Conservation (phyloP, 2,113 vertebrate species). For the Elephas maximus region DNA sequence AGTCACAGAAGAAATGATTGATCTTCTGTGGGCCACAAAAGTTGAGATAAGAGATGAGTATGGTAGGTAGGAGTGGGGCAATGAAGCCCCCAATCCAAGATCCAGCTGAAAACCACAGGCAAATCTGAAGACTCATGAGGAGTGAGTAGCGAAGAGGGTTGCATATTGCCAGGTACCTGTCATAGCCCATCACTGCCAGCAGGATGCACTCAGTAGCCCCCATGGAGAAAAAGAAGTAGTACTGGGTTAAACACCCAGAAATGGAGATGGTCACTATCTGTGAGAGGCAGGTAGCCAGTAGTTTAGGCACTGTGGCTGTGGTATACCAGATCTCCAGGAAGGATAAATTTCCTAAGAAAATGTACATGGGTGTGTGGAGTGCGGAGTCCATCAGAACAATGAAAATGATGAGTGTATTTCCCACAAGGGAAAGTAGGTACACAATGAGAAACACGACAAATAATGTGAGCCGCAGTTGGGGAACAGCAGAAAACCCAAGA, state of each 20-base stretch:
- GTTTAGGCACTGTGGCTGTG: constrained; percentile 43
- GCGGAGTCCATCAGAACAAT: too few relatives aligned
- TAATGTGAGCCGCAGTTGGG: too few relatives aligned
- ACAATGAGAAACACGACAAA: too few relatives aligned
- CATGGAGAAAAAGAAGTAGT: constrained; percentile 75
- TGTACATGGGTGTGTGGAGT: too few relatives aligned
- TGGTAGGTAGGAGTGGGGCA: too few relatives aligned
- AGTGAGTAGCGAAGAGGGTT: constrained; percentile 37
- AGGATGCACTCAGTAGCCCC: constrained; percentile 72
- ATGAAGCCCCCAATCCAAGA: constrained; percentile 59
- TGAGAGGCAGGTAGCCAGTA: constrained; percentile 64
- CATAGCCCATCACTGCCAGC: constrained; percentile 68
- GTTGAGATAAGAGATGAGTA: too few relatives aligned
- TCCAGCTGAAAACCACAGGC: background rate
- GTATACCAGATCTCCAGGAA: constrained; percentile 74
- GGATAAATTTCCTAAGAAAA: constrained; percentile 55
- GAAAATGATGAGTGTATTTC: too few relatives aligned
- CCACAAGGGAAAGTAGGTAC: too few relatives aligned
- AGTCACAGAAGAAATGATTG: constrained; percentile 79
- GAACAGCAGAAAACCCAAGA: too few relatives aligned
- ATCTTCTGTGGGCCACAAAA: too few relatives aligned
- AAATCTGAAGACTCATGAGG: constrained; percentile 57
- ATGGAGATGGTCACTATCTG: constrained; percentile 36
- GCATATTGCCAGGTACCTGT: constrained; percentile 45
- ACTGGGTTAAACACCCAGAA: constrained; percentile 23